A percentile compares a stretch with the other conserved stretches of the same genome.
Conservation (phyloP, 2,888 invertebrate genomes). For the Orthonevra nobilis region DNA sequence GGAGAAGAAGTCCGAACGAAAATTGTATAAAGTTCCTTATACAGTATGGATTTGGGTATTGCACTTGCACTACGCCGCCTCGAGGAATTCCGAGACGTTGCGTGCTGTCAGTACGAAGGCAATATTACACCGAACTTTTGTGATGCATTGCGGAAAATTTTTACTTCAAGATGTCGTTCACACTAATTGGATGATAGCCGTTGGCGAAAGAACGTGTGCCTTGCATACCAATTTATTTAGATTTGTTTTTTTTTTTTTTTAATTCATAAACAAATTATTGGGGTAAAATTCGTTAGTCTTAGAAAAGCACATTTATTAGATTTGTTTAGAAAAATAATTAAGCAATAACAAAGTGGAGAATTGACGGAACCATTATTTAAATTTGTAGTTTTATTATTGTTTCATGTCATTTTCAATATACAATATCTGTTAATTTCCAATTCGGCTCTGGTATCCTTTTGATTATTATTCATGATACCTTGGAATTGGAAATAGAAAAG, state of each 20-base stretch:
- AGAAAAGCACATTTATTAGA: not conserved
- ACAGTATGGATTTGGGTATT: slow-evolving; percentile 34
- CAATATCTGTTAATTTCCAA: too few species aligned
- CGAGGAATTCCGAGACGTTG: slow-evolving; percentile 62
- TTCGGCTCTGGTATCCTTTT: too few species aligned
- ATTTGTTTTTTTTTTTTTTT: slow-evolving; percentile 37
- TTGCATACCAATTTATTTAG: slow-evolving; percentile 60
- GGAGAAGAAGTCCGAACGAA: slow-evolving; percentile 39
- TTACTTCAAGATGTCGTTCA: slow-evolving; percentile 72
- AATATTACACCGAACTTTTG: slow-evolving; percentile 49
- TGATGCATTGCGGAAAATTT: slow-evolving; percentile 71
- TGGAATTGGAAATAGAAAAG: too few species aligned
- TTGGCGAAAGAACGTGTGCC: slow-evolving; percentile 42
- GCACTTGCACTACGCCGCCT: slow-evolving; percentile 61
- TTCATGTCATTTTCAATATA: too few species aligned
- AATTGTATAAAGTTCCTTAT: slow-evolving; percentile 45
- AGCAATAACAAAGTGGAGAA: too few species aligned
- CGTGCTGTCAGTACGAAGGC: slow-evolving; percentile 62
- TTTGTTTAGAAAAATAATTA: too few species aligned
- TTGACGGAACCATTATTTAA: too few species aligned
- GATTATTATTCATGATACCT: too few species aligned
- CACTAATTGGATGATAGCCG: slow-evolving; percentile 73
- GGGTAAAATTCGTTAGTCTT: slow-evolving; percentile 12
- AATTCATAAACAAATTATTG: slow-evolving; percentile 63
- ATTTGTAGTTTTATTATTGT: too few species aligned